Evolutionary conservation across 2,113 vertebrate species (phyloP).

Genomic region (Orthochromis malagaraziensis): DNA sequence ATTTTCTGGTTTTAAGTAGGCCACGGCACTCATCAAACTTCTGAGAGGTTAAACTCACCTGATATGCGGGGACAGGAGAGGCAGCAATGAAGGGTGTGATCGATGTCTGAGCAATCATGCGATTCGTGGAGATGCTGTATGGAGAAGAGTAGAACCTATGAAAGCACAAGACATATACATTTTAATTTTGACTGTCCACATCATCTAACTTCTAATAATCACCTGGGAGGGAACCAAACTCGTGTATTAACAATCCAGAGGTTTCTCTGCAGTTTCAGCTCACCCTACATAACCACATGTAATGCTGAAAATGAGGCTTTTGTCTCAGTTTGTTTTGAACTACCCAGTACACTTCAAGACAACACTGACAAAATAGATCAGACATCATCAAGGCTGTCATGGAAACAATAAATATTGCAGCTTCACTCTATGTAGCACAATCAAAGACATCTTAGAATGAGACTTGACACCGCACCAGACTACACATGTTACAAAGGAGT

Average conservation of each 20-base stretch:
- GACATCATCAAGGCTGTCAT: conserved; percentile 37
- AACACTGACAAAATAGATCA: conserved; percentile 35
- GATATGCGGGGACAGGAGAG: conserved; percentile 98
- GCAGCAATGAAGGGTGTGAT: conserved; percentile 99
- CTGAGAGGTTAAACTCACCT: conserved; percentile 74
- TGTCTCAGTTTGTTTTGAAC: background rate
- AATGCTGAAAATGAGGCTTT: conserved; percentile 5
- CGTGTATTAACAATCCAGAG: background rate
- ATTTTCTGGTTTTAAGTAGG: background rate
- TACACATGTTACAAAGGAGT: conserved; percentile 33
- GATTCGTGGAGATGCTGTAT: conserved; percentile 99
- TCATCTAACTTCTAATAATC: background rate
- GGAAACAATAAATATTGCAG: conserved; percentile 44
- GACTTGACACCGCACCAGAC: conserved; percentile 29
- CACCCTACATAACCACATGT: background rate
- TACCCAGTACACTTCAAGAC: background rate
- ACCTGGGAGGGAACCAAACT: background rate
- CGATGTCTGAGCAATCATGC: conserved; percentile 99
- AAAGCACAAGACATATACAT: background rate
- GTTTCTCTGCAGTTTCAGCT: background rate
- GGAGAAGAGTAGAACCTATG: conserved; percentile 97
- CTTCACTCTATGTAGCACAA: conserved; percentile 25
- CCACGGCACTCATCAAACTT: background rate
- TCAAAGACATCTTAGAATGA: conserved; percentile 25
- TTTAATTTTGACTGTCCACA: background rate